Evolutionary conservation across 2,888 invertebrate species (phyloP).

Genomic region (Ceraclea dissimilis): DNA sequence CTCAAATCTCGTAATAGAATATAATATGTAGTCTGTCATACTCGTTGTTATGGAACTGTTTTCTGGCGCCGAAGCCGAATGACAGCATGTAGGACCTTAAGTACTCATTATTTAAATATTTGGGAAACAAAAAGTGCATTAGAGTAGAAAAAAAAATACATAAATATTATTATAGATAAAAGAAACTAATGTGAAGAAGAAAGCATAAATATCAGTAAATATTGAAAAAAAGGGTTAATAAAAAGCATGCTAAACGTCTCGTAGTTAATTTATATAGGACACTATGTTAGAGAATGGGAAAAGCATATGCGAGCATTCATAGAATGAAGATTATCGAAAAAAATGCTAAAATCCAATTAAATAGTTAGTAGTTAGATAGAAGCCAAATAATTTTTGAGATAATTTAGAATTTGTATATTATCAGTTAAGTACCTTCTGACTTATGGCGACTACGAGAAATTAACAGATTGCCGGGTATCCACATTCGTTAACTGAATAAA

Average conservation of each 20-base stretch:
- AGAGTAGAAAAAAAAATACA: too few species aligned
- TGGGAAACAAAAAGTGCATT: too few species aligned
- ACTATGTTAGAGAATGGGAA: conserved; percentile 11
- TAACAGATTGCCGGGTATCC: conserved; percentile 24
- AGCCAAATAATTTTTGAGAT: conserved; percentile 10
- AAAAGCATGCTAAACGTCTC: conserved; percentile 20
- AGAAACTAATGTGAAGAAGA: not conserved
- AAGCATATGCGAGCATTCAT: conserved; percentile 19
- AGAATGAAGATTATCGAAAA: conserved; percentile 11
- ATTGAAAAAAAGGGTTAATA: not conserved
- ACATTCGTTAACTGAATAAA: conserved; percentile 23
- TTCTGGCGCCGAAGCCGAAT: too few species aligned
- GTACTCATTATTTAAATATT: too few species aligned
- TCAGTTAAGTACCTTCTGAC: conserved; percentile 22
- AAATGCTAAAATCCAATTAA: conserved; percentile 11
- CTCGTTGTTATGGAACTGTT: too few species aligned
- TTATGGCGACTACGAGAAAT: conserved; percentile 21
- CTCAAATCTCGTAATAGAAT: too few species aligned
- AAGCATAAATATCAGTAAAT: not conserved
- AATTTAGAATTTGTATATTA: conserved; percentile 13
- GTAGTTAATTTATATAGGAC: not conserved
- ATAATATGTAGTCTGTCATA: too few species aligned
- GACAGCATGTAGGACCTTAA: too few species aligned
- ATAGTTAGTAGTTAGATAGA: conserved; percentile 13
- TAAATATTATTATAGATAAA: too few species aligned